Evolutionary conservation across 2,797 vertebrate species (phyloP), one percentile per base, ranked within the genome.

Genomic region (Malacoctenus gilli): DNA sequence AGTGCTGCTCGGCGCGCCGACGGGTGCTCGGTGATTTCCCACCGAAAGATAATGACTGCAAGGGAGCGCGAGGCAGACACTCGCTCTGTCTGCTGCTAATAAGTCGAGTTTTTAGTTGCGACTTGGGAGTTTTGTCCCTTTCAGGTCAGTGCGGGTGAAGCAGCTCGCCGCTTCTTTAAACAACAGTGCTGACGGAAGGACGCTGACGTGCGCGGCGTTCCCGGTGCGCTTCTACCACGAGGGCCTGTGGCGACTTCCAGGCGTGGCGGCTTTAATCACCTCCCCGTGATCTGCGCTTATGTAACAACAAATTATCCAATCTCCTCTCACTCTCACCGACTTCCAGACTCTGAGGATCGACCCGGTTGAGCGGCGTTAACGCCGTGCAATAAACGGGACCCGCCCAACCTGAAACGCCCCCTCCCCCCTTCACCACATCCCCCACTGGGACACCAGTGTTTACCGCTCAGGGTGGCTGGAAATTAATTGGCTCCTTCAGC

Each of bases 401-500:
- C 47, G 62, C 58, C 64, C 42, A 12, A 61, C 58, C 74, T 11
- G 39, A 44, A 77, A 63, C 42, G 3, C 2, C 16, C 21, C 39
- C 70, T 58, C 34, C 39, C 50, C 53, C 59, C 60, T n/a, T n/a
- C 22, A 23, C 22, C 25, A 42, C 62, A 2, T 60, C 67, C 62
- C 72, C 80, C 64, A 0, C 51, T 13, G 64, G 69, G 75, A 80
- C 20, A 20, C 55, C 12, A 14, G 21, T 80, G 84, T 85, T 84
- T 82, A 85, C 76, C 15, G 52, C 77, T 77, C 51, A 14, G 64
- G 77, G 71, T 73, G 70, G 68, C 61, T 82, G 77, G 41, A 80
- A 90, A 84, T 83, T 80, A 89, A 88, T 87, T 85, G 84, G 80
- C 79, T 89, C 63, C 75, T 86, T 72, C 73, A 80, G 81, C 79